Evolutionary conservation across 2,113 vertebrate species (phyloP).

Genomic region (Ranitomeya variabilis): DNA sequence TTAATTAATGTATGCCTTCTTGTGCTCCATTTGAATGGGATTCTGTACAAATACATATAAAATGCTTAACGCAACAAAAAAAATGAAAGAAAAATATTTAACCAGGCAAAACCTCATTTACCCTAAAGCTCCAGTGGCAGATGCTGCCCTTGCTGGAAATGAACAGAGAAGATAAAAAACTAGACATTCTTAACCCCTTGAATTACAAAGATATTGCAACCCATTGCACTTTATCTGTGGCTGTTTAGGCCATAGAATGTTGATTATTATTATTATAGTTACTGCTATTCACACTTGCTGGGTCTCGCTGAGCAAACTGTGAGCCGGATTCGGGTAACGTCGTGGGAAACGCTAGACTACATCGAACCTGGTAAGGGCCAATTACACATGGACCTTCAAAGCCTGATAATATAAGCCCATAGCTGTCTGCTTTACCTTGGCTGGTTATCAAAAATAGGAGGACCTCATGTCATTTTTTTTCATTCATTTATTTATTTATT

Average conservation of each 20-base stretch:
- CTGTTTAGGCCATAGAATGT: neutral
- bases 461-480: too few species aligned
- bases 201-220: neutral
- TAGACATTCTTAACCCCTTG: slow-evolving; percentile 44
- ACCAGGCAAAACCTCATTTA: slow-evolving; percentile 44
- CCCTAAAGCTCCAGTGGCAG: slow-evolving; percentile 33
- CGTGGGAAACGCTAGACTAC: too few species aligned
- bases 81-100: slow-evolving; percentile 45
- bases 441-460: too few species aligned
- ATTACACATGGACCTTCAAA: too few species aligned
- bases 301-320: too few species aligned
- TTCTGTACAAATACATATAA: slow-evolving; percentile 60
- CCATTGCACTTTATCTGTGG: neutral
- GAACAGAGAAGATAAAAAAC: slow-evolving; percentile 35
- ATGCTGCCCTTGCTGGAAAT: slow-evolving; percentile 55
- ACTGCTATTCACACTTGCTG: too few species aligned
- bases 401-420: too few species aligned
- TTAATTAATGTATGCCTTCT: slow-evolving; percentile 59
- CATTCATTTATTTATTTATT: too few species aligned
- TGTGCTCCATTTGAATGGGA: slow-evolving; percentile 57
- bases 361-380: too few species aligned
- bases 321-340: too few species aligned
- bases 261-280: neutral
- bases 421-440: too few species aligned
- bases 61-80: slow-evolving; percentile 56